Evolutionary conservation across 2,113 vertebrate genomes (phyloP).

Genomic region (Uria lomvia): DNA sequence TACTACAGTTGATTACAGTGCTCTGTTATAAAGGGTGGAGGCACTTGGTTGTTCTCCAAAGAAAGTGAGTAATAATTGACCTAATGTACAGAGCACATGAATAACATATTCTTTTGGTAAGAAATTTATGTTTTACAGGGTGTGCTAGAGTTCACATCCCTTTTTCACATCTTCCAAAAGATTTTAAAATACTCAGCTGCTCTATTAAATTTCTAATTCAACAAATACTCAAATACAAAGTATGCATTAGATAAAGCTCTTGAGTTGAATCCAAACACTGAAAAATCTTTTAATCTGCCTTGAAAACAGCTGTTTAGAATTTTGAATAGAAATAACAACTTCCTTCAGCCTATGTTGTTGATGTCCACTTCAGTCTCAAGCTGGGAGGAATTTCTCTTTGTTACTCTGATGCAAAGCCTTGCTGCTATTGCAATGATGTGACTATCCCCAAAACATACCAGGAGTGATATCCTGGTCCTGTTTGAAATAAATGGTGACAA

Average conservation of each 20-base stretch:
- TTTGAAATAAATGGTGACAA: not conserved
- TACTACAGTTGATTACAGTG: constrained; percentile 68
- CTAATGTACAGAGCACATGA: constrained; percentile 80
- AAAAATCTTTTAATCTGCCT: constrained; percentile 47
- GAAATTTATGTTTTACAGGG: constrained; percentile 73
- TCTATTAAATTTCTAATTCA: constrained; percentile 71
- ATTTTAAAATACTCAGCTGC: constrained; percentile 72
- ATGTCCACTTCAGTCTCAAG: not conserved
- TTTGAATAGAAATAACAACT: constrained; percentile 56
- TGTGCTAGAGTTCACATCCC: constrained; percentile 75
- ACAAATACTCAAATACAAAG: constrained; percentile 65
- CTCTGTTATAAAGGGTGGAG: constrained; percentile 75
- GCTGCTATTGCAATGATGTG: not conserved
- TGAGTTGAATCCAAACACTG: constrained; percentile 50
- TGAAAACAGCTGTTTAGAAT: constrained; percentile 60
- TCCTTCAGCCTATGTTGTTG: constrained; percentile 37
- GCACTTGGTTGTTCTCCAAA: constrained; percentile 73
- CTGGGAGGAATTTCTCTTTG: constrained; percentile 37
- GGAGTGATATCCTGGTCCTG: not conserved
- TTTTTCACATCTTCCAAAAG: constrained; percentile 71
- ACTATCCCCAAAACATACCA: not conserved
- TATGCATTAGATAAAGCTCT: constrained; percentile 59
- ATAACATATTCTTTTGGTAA: constrained; percentile 78
- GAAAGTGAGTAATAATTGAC: constrained; percentile 83
- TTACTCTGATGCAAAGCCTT: not conserved